Base-by-base conservation (phyloP, 2,888 invertebrate genomes). In the Gryllus longicercus region DNA sequence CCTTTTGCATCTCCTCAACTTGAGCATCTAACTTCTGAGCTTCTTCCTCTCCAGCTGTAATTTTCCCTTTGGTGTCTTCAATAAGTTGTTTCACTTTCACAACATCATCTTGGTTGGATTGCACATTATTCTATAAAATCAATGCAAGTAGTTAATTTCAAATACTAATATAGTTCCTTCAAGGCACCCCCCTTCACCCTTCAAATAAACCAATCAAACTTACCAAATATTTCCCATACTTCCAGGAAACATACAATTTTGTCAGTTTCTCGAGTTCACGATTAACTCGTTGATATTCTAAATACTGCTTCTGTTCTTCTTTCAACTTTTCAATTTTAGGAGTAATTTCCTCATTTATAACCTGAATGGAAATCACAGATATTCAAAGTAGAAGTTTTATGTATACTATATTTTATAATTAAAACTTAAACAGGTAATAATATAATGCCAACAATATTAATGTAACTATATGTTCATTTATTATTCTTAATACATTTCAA, bases 321-420 rank as follows among this genome's bases (percentile, higher is more conserved):
- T 95, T 93, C 79, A 98, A 88, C 86, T 95, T 96, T 80, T 93
- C 91, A 79, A 99, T 87, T 84, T 93, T 95, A 0, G 99, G 99
- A n/a, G 93, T 92, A 79, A 99, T 94, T 85, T 97, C 97, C 86
- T 98, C 97, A 79, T 87, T 89, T 38, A 94, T 89, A 78, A 94
- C 89, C 92, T 93, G 83, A 21, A 83, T 8, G 8, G 8, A 38
- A 38, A 38, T 38, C 5, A 38, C 38, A 38, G 38, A 38, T 38
- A 38, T 38, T 38, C 4, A 5, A 38, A 8, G 8, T 38, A 38
- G 38, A 38, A 38, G 38, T 38, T 38, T 8, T 5, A 38, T 38
- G 38, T 38, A 38, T 8, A 38, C 5, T 38, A 38, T 38, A 38
- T 1, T 8, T 8, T 38, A 38, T 8, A 38, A 38, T 38, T 5